A percentile compares a stretch with the other conserved stretches of the same genome.
These are phyloP conservation scores for Erpornis zantholeuca DNA, from an alignment of 2,113 vertebrate species.

Conservation along the genomic window DNA sequence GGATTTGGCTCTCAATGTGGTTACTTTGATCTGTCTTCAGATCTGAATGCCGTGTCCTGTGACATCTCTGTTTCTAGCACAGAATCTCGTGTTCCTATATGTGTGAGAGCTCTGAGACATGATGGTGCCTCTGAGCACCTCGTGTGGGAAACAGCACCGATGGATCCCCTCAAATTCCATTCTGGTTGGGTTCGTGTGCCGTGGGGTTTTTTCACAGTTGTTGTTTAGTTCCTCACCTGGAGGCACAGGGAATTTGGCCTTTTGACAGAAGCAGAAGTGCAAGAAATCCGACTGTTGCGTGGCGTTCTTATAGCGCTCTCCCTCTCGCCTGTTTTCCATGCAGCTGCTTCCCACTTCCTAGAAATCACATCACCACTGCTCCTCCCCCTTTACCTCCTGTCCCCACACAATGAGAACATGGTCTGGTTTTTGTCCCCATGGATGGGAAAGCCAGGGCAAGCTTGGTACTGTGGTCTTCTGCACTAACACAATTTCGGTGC, in stretches of 20 bases:
- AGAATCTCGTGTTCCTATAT: background rate
- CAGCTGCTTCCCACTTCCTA: slow-evolving; percentile 19
- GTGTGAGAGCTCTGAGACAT: background rate
- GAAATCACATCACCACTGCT: background rate
- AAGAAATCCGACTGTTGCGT: background rate
- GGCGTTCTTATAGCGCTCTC: background rate
- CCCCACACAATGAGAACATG: background rate
- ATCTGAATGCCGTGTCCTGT: background rate
- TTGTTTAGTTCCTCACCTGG: background rate
- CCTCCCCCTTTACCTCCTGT: background rate
- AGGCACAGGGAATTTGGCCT: background rate
- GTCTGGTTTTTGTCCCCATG: background rate
- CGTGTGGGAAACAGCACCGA: background rate
- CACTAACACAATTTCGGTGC: background rate
- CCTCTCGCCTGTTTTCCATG: background rate
- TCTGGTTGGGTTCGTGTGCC: background rate
- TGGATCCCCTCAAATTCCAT: background rate
- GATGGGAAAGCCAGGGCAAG: background rate
- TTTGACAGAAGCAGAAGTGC: background rate
- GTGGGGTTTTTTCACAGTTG: background rate
- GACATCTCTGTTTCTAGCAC: background rate
- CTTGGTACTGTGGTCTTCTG: slow-evolving; percentile 19
- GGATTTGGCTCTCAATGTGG: background rate
- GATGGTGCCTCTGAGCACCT: background rate
- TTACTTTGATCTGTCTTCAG: slow-evolving; percentile 8